These are phyloP conservation scores for Rallus limicola DNA, from an alignment of 2,113 vertebrate genomes.

Conservation along the genomic window DNA sequence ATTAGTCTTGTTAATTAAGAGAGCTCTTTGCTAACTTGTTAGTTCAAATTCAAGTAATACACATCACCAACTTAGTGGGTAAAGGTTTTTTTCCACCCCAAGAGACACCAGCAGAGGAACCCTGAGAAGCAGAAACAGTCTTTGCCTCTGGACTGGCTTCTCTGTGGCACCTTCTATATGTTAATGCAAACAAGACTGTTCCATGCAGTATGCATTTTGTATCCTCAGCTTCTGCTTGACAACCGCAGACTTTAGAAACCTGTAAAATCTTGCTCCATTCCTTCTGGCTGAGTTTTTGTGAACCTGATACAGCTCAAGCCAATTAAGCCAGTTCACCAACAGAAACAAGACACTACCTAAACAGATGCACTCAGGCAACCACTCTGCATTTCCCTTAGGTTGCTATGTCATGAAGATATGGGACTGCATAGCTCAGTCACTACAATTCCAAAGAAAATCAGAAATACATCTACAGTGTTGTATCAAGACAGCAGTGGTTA, in stretches of 20 bases:
- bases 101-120: background rate
- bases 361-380: background rate
- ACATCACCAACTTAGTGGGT: background rate
- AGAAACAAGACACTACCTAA: background rate
- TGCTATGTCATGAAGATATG: background rate
- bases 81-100: background rate
- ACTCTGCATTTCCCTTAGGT: background rate
- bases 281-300: background rate
- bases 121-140: background rate
- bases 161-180: background rate
- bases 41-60: background rate
- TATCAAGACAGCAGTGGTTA: background rate
- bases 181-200: background rate
- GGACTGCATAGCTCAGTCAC: background rate
- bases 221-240: constrained; percentile 62
- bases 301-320: background rate
- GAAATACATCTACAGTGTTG: background rate
- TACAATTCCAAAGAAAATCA: background rate
- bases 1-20: background rate
- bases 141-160: background rate
- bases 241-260: background rate
- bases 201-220: background rate
- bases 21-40: background rate
- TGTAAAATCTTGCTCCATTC: background rate
- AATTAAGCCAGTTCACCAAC: background rate